phyloP scores from a whole-genome alignment of 2,888 invertebrate species.

The Norana najaformis region DNA sequence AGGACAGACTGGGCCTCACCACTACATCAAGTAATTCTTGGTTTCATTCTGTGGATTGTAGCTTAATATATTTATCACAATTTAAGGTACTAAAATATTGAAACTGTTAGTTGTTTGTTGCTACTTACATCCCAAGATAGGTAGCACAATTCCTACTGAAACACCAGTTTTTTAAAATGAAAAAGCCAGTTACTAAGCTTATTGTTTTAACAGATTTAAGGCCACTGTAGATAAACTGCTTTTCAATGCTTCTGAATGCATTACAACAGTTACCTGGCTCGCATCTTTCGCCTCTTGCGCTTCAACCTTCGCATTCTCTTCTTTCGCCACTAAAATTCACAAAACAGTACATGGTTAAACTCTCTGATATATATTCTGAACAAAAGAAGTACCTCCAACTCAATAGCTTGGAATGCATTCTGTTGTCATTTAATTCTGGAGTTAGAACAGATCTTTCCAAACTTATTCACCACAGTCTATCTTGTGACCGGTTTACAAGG shows the following conservation, averaged over 20 bases:
- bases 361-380: not conserved
- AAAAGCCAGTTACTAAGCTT: not conserved
- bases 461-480: not conserved
- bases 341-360: not conserved
- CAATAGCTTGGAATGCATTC: not conserved
- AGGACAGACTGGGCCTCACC: too few species aligned
- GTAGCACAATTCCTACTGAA: not conserved
- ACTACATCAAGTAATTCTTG: too few species aligned
- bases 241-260: not conserved
- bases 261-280: constrained; percentile 77
- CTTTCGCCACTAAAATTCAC: constrained; percentile 83
- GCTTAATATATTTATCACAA: not conserved
- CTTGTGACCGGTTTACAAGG: not conserved
- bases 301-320: constrained; percentile 98
- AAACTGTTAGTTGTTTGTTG: not conserved
- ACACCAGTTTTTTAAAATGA: not conserved
- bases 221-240: not conserved
- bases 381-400: not conserved
- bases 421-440: not conserved
- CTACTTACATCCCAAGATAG: not conserved
- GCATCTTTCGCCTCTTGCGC: constrained; percentile 98
- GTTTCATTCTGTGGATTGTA: too few species aligned
- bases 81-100: not conserved
- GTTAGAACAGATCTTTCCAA: not conserved
- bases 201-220: not conserved